Percentiles rank a stretch among this genome's conserved stretches.
phyloP scores from a whole-genome alignment of 2,797 vertebrate species.

The Pteronotus mesoamericanus region DNA sequence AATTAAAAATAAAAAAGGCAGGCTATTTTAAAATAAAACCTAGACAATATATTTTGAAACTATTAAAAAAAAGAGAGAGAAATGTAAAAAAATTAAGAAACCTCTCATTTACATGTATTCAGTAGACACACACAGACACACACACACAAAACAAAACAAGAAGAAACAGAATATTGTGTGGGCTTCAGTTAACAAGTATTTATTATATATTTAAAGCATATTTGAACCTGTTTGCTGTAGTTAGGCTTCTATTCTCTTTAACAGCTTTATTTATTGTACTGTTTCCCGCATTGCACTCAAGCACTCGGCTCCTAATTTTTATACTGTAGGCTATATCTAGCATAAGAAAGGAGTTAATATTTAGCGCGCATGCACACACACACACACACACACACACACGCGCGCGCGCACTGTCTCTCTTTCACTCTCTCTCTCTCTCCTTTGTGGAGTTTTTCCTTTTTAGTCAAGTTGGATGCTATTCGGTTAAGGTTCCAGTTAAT shows the following conservation, averaged over 20 bases:
- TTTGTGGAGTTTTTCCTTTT: background rate
- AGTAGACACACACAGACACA: background rate
- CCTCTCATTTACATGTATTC: background rate
- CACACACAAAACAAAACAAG: background rate
- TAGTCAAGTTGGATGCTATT: background rate
- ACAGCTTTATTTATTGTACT: background rate
- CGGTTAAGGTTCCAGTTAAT: background rate
- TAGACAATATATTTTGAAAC: no score
- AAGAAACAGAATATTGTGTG: background rate
- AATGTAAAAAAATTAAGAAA: background rate
- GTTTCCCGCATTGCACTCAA: background rate
- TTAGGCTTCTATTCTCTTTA: background rate
- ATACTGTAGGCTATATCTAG: background rate
- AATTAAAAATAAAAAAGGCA: no score
- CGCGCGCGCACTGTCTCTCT: no score
- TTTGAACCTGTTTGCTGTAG: background rate
- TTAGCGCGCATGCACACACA: no score
- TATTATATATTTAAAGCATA: constrained; percentile 24
- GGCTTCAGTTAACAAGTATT: background rate
- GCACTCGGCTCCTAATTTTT: background rate
- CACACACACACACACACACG: no score
- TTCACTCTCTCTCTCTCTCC: no score
- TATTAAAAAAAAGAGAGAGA: no score
- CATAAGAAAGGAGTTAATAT: background rate
- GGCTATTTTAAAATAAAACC: no score